phyloP scores from a whole-genome alignment of 1,140 invertebrate species.

The Dendroctonus ponderosae region DNA sequence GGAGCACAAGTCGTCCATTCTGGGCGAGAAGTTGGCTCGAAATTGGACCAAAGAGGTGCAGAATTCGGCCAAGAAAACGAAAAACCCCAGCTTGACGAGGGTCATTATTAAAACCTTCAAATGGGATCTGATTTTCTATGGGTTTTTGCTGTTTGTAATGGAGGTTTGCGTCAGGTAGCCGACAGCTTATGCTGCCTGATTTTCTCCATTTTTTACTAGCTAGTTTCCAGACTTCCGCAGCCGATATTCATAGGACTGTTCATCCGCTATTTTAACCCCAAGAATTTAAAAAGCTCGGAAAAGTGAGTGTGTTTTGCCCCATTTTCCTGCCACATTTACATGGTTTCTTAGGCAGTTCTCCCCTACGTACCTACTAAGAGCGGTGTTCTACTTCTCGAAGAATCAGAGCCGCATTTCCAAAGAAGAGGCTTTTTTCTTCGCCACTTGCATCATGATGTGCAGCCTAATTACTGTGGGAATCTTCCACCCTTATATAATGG shows the following conservation, averaged over 20 bases:
- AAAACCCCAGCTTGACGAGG: conserved; percentile 48
- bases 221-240: conserved; percentile 38
- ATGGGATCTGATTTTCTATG: conserved; percentile 45
- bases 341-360: conserved; percentile 25
- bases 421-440: conserved; percentile 61
- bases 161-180: conserved; percentile 45
- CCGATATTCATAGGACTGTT: conserved; percentile 44
- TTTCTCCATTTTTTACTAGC: not conserved
- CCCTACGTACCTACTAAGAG: conserved; percentile 38
- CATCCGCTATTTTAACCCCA: conserved; percentile 41
- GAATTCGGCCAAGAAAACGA: conserved; percentile 29
- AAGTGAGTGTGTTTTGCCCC: conserved; percentile 34
- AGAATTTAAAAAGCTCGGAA: conserved; percentile 35
- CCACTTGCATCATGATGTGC: conserved; percentile 58
- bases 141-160: conserved; percentile 46
- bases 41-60: conserved; percentile 42
- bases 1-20: conserved; percentile 40
- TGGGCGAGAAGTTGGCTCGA: conserved; percentile 40
- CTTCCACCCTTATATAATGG: conserved; percentile 70
- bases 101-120: conserved; percentile 50
- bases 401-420: conserved; percentile 49
- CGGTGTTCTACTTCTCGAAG: conserved; percentile 37
- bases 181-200: conserved; percentile 26
- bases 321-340: not conserved
- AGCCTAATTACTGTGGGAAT: conserved; percentile 33